Conservation (phyloP, 2,113 vertebrate species). For the Dermatemys mawii region DNA sequence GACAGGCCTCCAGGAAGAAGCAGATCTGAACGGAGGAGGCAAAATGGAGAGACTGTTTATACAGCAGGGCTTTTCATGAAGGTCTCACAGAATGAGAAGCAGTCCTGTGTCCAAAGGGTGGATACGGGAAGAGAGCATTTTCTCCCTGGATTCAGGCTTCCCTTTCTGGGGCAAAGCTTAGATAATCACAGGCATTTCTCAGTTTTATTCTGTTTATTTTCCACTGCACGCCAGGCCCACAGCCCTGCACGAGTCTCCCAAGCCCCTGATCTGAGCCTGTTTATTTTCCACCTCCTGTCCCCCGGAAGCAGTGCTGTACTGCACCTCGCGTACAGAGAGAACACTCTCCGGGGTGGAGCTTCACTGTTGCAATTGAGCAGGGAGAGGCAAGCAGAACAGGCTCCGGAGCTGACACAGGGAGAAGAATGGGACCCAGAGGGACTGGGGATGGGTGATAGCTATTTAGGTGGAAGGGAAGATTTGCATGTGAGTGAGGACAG, state of each 20-base stretch:
- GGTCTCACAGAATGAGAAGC: not conserved
- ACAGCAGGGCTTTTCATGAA: not conserved
- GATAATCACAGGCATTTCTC: not conserved
- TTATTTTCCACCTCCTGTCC: not conserved
- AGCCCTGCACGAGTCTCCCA: not conserved
- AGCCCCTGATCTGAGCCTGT: not conserved
- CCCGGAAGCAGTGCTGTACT: not conserved
- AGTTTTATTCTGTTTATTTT: not conserved
- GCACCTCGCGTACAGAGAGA: not conserved
- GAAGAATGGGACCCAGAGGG: not conserved
- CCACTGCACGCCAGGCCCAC: not conserved
- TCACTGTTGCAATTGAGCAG: rapidly evolving
- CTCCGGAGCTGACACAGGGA: not conserved
- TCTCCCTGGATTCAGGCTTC: not conserved
- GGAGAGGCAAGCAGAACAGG: not conserved
- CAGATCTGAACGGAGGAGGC: not conserved
- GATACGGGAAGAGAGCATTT: not conserved
- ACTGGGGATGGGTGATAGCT: not conserved
- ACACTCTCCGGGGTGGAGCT: not conserved
- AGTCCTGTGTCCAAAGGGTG: not conserved
- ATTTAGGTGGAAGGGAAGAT: not conserved
- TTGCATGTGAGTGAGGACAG: not conserved
- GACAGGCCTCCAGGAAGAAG: not conserved
- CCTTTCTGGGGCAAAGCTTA: not conserved
- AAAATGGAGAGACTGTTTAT: not conserved